Conservation (phyloP, 2,797 vertebrate species). For the Sebastes taczanowskii region DNA sequence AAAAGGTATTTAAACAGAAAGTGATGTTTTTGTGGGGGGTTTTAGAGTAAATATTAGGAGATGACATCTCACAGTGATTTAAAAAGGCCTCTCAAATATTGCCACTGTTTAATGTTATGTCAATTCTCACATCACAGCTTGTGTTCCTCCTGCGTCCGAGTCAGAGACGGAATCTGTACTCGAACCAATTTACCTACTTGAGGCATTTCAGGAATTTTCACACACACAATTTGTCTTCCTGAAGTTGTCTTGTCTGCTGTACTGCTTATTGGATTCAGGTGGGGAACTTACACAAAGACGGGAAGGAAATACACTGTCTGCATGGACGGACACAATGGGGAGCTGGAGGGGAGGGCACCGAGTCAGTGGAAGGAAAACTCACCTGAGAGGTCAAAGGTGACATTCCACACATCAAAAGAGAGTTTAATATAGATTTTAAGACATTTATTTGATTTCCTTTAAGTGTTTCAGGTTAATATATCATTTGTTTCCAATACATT, state of each 20-base stretch:
- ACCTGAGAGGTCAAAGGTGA: conserved; percentile 55
- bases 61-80: conserved; percentile 23
- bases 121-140: conserved; percentile 31
- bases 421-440: neutral
- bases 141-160: neutral
- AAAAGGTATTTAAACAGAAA: conserved; percentile 11
- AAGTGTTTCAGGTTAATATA: neutral
- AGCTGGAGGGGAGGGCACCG: conserved; percentile 1
- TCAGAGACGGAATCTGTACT: conserved; percentile 31
- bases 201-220: conserved; percentile 59
- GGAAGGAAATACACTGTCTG: conserved; percentile 67
- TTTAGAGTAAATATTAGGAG: conserved; percentile 17
- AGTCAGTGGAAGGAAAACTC: conserved; percentile 14
- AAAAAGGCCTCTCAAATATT: conserved; percentile 19
- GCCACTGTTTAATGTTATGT: conserved; percentile 36
- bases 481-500: neutral
- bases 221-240: conserved; percentile 23
- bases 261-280: conserved; percentile 54
- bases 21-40: neutral
- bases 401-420: conserved; percentile 33
- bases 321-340: conserved; percentile 37
- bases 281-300: conserved; percentile 55
- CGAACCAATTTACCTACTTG: conserved; percentile 21
- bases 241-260: conserved; percentile 1
- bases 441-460: neutral